phyloP scores from a whole-genome alignment of 2,113 vertebrate species.

The Mus spicilegus region DNA sequence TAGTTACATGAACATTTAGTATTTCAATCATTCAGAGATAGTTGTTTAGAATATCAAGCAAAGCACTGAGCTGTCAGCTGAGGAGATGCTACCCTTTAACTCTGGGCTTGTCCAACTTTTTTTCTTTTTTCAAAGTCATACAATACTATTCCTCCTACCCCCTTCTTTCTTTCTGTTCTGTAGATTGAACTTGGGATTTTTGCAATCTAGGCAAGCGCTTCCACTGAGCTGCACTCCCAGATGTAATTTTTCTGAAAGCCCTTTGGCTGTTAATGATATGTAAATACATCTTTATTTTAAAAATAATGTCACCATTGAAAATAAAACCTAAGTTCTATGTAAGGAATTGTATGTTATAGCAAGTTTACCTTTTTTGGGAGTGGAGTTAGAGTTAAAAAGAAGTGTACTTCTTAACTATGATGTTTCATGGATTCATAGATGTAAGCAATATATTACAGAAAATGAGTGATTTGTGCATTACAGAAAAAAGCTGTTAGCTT shows the following conservation, averaged over 20 bases:
- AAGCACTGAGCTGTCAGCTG: slow-evolving; percentile 1
- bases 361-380: background rate
- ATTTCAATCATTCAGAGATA: slow-evolving; percentile 55
- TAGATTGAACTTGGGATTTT: background rate
- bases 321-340: slow-evolving; percentile 32
- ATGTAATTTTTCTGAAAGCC: slow-evolving; percentile 51
- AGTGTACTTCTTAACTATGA: slow-evolving; percentile 4
- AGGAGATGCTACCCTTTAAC: slow-evolving; percentile 39
- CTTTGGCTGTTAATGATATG: slow-evolving; percentile 51
- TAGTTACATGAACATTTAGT: background rate
- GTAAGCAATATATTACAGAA: slow-evolving; percentile 29
- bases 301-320: slow-evolving; percentile 32
- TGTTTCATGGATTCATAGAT: slow-evolving; percentile 50
- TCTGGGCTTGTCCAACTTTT: slow-evolving; percentile 43
- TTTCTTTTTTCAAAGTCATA: slow-evolving; percentile 32
- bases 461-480: slow-evolving; percentile 42
- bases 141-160: background rate
- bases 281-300: slow-evolving; percentile 59
- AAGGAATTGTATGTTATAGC: slow-evolving; percentile 41
- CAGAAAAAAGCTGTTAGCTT: background rate
- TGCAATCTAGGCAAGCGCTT: background rate
- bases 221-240: background rate
- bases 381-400: slow-evolving; percentile 5
- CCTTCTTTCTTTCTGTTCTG: background rate
- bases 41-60: slow-evolving; percentile 32